phyloP scores from a whole-genome alignment of 2,888 invertebrate genomes.

The Dryobota labecula region DNA sequence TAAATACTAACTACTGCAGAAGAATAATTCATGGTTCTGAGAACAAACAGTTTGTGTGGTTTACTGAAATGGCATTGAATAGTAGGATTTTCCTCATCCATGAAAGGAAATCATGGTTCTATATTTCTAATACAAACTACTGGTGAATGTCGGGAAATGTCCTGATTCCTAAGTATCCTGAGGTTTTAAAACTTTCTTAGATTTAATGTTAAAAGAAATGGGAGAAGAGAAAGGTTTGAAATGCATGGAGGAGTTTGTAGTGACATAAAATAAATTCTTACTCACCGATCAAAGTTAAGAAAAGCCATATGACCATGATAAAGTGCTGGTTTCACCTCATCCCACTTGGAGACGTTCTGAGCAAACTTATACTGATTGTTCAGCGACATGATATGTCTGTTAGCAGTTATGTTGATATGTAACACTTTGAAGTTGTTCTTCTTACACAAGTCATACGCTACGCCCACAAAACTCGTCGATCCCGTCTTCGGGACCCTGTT shows the following conservation, averaged over 20 bases:
- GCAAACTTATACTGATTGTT: conserved; percentile 97
- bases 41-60: background rate
- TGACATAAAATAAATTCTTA: conserved; percentile 42
- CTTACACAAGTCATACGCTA: conserved; percentile 96
- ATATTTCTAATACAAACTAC: background rate
- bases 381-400: conserved; percentile 98
- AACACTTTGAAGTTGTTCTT: conserved; percentile 92
- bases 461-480: conserved; percentile 98
- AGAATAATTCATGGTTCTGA: background rate
- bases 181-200: too few species aligned
- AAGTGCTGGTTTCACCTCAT: conserved; percentile 96
- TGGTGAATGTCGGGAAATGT: background rate
- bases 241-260: too few species aligned
- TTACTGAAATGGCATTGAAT: background rate
- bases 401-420: conserved; percentile 98
- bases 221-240: background rate
- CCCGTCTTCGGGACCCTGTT: conserved; percentile 99
- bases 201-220: background rate
- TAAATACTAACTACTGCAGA: background rate
- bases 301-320: conserved; percentile 99
- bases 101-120: background rate
- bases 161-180: background rate
- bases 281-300: conserved; percentile 97
- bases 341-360: conserved; percentile 97
- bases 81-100: conserved; percentile 6